These are phyloP conservation scores for Lepus europaeus DNA, from an alignment of 2,113 vertebrate genomes.

Conservation along the genomic window DNA sequence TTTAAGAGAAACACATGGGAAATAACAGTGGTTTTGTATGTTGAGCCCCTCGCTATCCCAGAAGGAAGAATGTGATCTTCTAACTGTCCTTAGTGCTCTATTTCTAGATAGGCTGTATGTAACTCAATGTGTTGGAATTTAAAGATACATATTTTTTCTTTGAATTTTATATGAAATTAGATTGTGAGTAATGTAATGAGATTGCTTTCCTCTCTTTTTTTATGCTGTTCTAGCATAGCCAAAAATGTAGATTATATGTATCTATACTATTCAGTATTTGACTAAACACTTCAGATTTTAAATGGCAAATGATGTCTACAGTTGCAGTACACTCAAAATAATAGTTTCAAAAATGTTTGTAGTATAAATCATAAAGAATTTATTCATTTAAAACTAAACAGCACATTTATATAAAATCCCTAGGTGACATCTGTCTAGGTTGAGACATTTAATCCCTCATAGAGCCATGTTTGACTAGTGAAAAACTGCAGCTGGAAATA, in stretches of 20 bases:
- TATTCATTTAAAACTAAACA: conserved; percentile 71
- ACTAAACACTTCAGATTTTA: conserved; percentile 78
- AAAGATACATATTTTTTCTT: conserved; percentile 76
- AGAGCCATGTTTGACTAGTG: conserved; percentile 64
- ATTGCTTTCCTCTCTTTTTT: conserved; percentile 75
- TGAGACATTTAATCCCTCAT: conserved; percentile 72
- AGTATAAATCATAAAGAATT: conserved; percentile 76
- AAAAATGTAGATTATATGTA: conserved; percentile 82
- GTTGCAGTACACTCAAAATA: conserved; percentile 72
- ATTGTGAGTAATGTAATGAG: conserved; percentile 81
- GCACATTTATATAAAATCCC: conserved; percentile 70
- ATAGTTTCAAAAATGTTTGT: conserved; percentile 71
- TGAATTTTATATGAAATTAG: conserved; percentile 84
- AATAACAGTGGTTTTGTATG: conserved; percentile 62
- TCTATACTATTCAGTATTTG: conserved; percentile 83
- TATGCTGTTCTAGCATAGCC: conserved; percentile 84
- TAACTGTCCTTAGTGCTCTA: conserved; percentile 76
- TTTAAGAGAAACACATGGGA: conserved; percentile 60
- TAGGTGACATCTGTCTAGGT: conserved; percentile 61
- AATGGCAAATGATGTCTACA: conserved; percentile 78
- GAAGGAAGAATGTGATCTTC: conserved; percentile 59
- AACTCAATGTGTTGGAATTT: conserved; percentile 80
- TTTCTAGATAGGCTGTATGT: conserved; percentile 80
- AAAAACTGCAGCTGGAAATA: conserved; percentile 69
- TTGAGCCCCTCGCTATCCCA: conserved; percentile 67